phyloP scores from a whole-genome alignment of 2,113 vertebrate genomes.

The Stictonetta naevosa region DNA sequence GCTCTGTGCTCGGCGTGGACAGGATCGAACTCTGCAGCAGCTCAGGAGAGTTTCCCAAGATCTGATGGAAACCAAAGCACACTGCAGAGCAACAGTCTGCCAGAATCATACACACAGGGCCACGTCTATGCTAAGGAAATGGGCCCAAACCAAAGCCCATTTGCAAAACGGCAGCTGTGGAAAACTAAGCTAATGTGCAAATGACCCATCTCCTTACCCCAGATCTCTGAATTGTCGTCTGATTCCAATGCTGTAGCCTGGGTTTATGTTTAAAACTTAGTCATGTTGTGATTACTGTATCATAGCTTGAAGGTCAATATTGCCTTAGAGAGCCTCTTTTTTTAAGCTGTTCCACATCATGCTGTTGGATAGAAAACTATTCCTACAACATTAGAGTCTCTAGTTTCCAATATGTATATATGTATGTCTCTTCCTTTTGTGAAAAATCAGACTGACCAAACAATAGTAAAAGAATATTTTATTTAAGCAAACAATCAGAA shows the following conservation, averaged over 20 bases:
- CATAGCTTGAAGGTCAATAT: not conserved
- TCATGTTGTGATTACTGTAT: not conserved
- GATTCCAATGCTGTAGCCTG: not conserved
- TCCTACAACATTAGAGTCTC: not conserved
- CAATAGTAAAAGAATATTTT: not conserved
- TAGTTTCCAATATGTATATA: not conserved
- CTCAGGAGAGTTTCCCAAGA: not conserved
- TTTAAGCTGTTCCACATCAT: not conserved
- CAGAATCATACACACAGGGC: not conserved
- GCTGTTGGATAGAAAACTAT: not conserved
- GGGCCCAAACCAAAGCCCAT: not conserved
- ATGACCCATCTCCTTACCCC: not conserved
- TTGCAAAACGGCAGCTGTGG: not conserved
- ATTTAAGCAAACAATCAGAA: conserved; percentile 18
- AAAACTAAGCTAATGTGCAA: fast-evolving
- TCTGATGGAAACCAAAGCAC: not conserved
- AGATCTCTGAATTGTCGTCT: not conserved
- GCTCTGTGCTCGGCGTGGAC: not conserved
- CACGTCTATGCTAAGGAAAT: not conserved
- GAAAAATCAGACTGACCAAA: not conserved
- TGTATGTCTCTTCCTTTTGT: not conserved
- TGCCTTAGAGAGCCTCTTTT: not conserved
- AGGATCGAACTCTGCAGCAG: not conserved
- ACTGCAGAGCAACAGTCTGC: not conserved
- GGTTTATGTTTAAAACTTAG: not conserved